phyloP scores from a whole-genome alignment of 2,888 invertebrate species.

The Heliconius aoede region DNA sequence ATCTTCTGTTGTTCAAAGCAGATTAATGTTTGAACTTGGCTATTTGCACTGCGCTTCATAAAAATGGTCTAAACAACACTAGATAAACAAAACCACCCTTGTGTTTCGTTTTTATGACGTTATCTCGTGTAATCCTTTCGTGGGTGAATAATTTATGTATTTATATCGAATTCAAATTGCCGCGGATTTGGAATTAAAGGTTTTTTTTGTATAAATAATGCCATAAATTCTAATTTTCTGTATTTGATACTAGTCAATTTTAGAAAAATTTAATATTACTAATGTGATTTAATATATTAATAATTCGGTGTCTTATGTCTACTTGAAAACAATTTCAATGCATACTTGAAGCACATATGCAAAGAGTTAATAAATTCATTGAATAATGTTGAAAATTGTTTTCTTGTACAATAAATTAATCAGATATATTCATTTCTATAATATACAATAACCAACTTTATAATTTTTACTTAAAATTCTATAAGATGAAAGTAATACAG shows the following conservation, averaged over 20 bases:
- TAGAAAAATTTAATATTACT: too few relatives aligned
- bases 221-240: background rate
- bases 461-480: too few relatives aligned
- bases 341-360: too few relatives aligned
- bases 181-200: slow-evolving; percentile 28
- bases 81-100: slow-evolving; percentile 70
- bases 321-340: too few relatives aligned
- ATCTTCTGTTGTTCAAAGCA: slow-evolving; percentile 81
- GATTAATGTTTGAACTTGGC: slow-evolving; percentile 80
- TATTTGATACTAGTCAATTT: background rate
- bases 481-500: background rate
- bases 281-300: too few relatives aligned
- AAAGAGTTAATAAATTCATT: too few relatives aligned
- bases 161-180: slow-evolving; percentile 41
- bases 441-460: too few relatives aligned
- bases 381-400: too few relatives aligned
- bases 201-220: slow-evolving; percentile 18
- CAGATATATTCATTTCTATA: too few relatives aligned
- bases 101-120: slow-evolving; percentile 66
- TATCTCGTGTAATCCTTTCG: slow-evolving; percentile 64
- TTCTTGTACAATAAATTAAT: too few relatives aligned
- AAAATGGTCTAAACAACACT: slow-evolving; percentile 76
- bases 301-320: too few relatives aligned
- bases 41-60: slow-evolving; percentile 82
- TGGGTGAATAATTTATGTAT: slow-evolving; percentile 51